Evolutionary conservation across 2,797 vertebrate species (phyloP).

Genomic region (Enteromius unitaeniatus): DNA sequence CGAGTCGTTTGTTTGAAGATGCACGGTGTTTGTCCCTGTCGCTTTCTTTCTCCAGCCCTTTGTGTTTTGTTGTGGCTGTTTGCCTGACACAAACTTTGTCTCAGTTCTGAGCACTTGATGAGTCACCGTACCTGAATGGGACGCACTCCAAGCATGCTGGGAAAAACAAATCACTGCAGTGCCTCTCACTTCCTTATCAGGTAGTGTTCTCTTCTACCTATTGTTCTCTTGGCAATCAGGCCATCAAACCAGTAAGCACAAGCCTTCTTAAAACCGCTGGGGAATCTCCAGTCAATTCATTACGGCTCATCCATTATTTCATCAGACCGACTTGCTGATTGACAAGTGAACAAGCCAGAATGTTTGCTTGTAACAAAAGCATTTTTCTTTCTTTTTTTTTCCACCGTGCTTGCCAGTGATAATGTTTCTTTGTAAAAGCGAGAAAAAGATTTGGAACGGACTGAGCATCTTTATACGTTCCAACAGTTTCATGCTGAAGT

Average conservation of each 20-base stretch:
- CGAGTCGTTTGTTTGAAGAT: constrained; percentile 33
- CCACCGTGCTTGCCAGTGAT: constrained; percentile 59
- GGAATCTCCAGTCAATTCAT: constrained; percentile 35
- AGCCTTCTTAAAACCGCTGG: constrained; percentile 19
- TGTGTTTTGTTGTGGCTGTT: constrained; percentile 66
- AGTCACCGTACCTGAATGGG: constrained; percentile 41
- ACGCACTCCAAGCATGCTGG: constrained; percentile 30
- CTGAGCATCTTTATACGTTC: constrained; percentile 39
- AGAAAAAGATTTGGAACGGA: constrained; percentile 57
- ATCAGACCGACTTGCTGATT: constrained; percentile 40
- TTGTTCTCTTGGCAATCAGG: constrained; percentile 58
- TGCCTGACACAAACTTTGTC: constrained; percentile 59
- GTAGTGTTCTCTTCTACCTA: constrained; percentile 46
- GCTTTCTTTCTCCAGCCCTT: constrained; percentile 44
- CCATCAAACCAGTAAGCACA: constrained; percentile 40
- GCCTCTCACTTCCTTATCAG: constrained; percentile 53
- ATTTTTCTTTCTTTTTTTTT: constrained; percentile 54
- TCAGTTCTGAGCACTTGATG: constrained; percentile 45
- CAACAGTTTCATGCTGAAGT: constrained; percentile 58
- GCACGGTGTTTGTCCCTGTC: constrained; percentile 33
- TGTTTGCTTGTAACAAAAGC: constrained; percentile 51
- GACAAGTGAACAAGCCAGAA: constrained; percentile 57
- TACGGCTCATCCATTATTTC: constrained; percentile 40
- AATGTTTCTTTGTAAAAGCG: constrained; percentile 60
- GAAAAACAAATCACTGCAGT: constrained; percentile 48